Conservation (phyloP, 2,888 invertebrate genomes). For the Agonopterix arenella region DNA sequence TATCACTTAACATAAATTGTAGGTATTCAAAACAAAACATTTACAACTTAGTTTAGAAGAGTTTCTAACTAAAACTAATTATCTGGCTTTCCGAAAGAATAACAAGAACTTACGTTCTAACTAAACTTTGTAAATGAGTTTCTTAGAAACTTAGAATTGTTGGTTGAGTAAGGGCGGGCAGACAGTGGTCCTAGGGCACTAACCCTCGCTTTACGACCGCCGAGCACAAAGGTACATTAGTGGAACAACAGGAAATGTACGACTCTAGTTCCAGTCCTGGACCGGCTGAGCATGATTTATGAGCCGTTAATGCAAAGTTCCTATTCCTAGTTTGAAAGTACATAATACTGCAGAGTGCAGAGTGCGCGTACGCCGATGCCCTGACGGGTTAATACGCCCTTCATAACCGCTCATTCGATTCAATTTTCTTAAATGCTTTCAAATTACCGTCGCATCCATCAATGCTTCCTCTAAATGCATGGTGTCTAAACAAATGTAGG, state of each 20-base stretch:
- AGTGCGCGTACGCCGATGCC: conserved; percentile 5
- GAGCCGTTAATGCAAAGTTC: conserved; percentile 52
- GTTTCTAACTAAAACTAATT: too few relatives aligned
- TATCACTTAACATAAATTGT: too few relatives aligned
- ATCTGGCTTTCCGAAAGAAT: not conserved
- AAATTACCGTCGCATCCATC: conserved; percentile 39
- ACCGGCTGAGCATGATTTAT: conserved; percentile 58
- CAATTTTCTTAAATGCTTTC: conserved; percentile 38
- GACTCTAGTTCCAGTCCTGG: conserved; percentile 26
- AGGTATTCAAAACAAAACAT: too few relatives aligned
- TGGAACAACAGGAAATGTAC: conserved; percentile 53
- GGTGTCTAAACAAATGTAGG: conserved; percentile 7
- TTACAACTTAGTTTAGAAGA: too few relatives aligned
- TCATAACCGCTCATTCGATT: conserved; percentile 37
- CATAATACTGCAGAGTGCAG: conserved; percentile 14
- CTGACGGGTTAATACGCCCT: not conserved
- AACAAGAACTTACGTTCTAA: conserved; percentile 7
- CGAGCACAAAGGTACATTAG: conserved; percentile 57
- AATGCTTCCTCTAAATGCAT: conserved; percentile 10
- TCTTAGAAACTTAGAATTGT: conserved; percentile 16
- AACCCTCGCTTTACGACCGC: conserved; percentile 47
- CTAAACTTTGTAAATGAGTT: conserved; percentile 23
- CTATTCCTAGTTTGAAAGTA: conserved; percentile 45
- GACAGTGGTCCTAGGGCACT: conserved; percentile 33
- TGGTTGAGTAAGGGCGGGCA: conserved; percentile 27